phyloP scores from a whole-genome alignment of 2,797 vertebrate genomes.

The Anguilla obscura region DNA sequence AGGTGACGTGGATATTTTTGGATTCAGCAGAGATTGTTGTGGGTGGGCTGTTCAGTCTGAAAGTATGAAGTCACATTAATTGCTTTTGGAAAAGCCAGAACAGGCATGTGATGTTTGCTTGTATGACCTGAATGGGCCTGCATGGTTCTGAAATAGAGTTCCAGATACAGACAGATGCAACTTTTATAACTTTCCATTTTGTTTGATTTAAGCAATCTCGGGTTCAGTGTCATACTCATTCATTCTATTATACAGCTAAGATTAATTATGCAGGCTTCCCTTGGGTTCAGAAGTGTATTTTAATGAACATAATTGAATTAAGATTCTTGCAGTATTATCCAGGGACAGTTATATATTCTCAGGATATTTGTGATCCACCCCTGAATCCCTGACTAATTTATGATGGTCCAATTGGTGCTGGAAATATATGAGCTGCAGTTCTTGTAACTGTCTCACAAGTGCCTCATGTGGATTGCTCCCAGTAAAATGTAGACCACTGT shows the following conservation, averaged over 20 bases:
- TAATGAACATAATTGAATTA: neutral
- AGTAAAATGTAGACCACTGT: neutral
- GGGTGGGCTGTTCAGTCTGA: neutral
- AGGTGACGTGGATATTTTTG: neutral
- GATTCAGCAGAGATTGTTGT: neutral
- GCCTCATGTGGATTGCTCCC: neutral
- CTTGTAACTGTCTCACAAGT: neutral
- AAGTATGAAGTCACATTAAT: neutral
- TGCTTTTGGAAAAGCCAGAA: neutral
- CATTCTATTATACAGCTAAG: neutral
- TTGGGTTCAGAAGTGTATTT: constrained; percentile 8
- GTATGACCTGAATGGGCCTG: neutral
- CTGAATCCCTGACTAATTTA: constrained; percentile 28
- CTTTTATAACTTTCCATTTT: neutral
- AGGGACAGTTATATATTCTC: constrained; percentile 3
- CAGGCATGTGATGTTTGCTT: neutral
- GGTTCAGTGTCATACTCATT: neutral
- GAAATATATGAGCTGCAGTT: neutral
- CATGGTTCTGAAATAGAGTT: neutral
- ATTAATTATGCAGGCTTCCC: neutral
- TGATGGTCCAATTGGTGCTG: neutral
- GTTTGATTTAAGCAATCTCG: neutral
- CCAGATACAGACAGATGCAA: neutral
- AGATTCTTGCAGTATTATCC: constrained; percentile 8
- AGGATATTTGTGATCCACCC: neutral